Evolutionary conservation across 1,140 invertebrate species (phyloP), one percentile per base, ranked within the genome.

Genomic region (Camponotus vicinus): DNA sequence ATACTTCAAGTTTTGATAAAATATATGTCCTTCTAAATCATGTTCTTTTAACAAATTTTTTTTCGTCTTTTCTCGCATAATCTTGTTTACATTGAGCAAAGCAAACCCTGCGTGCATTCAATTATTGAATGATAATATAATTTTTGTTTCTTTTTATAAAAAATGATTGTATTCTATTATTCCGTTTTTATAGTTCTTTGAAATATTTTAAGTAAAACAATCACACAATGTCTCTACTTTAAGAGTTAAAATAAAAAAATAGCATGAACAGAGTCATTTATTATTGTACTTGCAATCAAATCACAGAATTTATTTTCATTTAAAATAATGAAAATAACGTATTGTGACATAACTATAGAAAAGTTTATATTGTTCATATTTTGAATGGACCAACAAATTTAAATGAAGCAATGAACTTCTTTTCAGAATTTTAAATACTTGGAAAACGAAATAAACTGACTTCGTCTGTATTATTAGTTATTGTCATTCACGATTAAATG

Each of bases 341-440:
- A 59, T 59, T n/a, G 7, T n/a, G n/a, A 57, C 9, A 9, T 59
- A 59, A 59, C 9, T 59, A 59, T n/a, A 21, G 3, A 59, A 59
- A 59, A 59, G 18, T 18, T 57, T 59, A 21, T 34, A 18, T 59
- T 75, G 18, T 32, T 75, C 18, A 15, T 18, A 15, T 49, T 69
- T 45, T 70, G 45, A 4, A 32, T 49, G 9, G 1, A 15, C 5
- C 49, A 52, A 52, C 49, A 1, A 52, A 0, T n/a, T 57, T 40
- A 63, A 8, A 80, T 57, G 0, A 70, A 82, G 57, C 37, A 83
- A 59, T 52, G 21, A 82, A 64, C 84, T 69, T 84, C 49, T 52
- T 15, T 52, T 64, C 37, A 11, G 76, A 32, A 42, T 57, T 27
- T 27, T 27, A 27, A 27, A 63, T 34, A 5, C 13, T 61, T 55